phyloP scores from a whole-genome alignment of 2,888 invertebrate species.

The Parnassius mnemosyne region DNA sequence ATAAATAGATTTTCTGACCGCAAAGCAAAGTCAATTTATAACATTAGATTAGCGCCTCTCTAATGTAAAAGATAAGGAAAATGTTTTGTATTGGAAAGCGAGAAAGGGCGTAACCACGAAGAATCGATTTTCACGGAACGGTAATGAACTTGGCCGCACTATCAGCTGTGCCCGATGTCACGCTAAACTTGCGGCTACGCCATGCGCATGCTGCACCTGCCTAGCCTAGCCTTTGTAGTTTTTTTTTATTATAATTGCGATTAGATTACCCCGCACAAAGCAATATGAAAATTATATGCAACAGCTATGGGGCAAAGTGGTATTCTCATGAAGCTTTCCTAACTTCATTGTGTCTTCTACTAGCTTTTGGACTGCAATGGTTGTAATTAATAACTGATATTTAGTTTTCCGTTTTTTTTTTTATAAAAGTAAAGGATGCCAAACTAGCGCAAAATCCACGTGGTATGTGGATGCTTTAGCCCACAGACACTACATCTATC shows the following conservation, averaged over 20 bases:
- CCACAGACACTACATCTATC: too few species aligned
- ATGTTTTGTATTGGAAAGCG: constrained; percentile 56
- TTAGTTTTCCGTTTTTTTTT: too few species aligned
- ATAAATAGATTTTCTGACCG: constrained; percentile 10
- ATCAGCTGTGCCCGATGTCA: constrained; percentile 67
- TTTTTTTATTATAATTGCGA: constrained; percentile 16
- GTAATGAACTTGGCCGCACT: constrained; percentile 75
- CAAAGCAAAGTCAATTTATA: constrained; percentile 16
- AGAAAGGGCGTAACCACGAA: constrained; percentile 56
- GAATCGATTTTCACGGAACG: constrained; percentile 68
- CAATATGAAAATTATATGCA: constrained; percentile 2
- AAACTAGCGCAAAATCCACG: too few species aligned
- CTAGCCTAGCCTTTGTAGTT: not conserved
- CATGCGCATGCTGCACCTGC: constrained; percentile 22
- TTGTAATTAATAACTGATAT: too few species aligned
- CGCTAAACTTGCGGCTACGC: constrained; percentile 28
- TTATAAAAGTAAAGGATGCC: too few species aligned
- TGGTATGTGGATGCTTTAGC: too few species aligned
- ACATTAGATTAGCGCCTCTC: constrained; percentile 20
- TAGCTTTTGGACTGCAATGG: too few species aligned
- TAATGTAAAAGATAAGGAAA: constrained; percentile 44
- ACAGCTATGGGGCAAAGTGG: not conserved
- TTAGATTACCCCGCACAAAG: constrained; percentile 4
- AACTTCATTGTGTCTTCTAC: too few species aligned
- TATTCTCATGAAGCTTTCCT: too few species aligned